phyloP scores from a whole-genome alignment of 2,113 vertebrate genomes.

The Peucedramus taeniatus region DNA sequence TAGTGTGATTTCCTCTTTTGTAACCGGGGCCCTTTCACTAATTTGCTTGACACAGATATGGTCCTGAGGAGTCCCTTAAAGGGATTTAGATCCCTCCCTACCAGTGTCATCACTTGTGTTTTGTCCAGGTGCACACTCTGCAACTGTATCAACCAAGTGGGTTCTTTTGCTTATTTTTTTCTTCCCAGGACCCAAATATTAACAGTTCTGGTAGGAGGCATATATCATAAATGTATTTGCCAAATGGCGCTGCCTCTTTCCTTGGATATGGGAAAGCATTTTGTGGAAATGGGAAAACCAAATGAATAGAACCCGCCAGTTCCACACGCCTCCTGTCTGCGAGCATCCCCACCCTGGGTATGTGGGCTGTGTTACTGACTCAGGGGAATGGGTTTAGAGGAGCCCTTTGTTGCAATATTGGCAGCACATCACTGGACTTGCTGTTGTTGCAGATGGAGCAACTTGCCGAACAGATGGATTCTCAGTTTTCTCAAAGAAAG shows the following conservation, averaged over 20 bases:
- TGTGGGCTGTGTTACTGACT: background rate
- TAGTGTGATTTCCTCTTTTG: background rate
- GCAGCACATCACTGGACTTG: conserved; percentile 51
- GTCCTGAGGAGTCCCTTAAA: background rate
- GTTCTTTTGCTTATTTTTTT: background rate
- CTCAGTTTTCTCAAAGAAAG: conserved; percentile 49
- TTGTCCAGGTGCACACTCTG: background rate
- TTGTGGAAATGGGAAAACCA: conserved; percentile 40
- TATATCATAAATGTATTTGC: background rate
- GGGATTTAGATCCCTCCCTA: background rate
- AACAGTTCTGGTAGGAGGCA: background rate
- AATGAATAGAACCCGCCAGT: background rate
- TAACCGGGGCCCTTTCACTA: background rate
- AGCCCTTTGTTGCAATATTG: conserved; percentile 51
- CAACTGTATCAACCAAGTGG: background rate
- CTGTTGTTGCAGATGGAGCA: conserved; percentile 38
- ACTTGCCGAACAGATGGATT: conserved; percentile 51
- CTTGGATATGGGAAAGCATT: conserved; percentile 1
- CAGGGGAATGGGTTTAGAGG: background rate
- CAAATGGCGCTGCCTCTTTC: background rate
- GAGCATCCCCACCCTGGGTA: background rate
- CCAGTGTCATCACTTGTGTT: background rate
- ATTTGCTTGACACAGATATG: background rate
- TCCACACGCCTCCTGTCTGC: background rate
- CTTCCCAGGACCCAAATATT: background rate